Evolutionary conservation across 2,113 vertebrate genomes (phyloP).

Genomic region (Gallinago media): DNA sequence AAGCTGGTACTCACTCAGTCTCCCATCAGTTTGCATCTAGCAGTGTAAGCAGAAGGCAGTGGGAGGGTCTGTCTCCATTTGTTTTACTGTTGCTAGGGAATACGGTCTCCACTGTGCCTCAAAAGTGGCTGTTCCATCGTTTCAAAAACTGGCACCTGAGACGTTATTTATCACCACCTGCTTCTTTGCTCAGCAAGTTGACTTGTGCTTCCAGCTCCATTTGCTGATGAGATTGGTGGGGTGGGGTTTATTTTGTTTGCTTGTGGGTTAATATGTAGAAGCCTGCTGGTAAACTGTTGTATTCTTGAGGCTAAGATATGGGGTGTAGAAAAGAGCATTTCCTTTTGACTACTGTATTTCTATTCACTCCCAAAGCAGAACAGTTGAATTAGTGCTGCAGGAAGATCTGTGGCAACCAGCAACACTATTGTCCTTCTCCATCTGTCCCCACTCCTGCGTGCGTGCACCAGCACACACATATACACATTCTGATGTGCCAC

Average conservation of each 20-base stretch:
- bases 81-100: neutral
- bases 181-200: neutral
- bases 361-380: neutral
- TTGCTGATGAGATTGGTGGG: neutral
- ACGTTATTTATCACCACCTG: accelerated
- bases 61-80: neutral
- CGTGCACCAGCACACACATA: accelerated
- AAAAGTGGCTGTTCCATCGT: neutral
- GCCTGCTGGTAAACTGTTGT: neutral
- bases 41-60: neutral
- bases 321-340: neutral
- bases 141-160: neutral
- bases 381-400: neutral
- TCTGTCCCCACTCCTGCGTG: neutral
- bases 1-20: neutral
- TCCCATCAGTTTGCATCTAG: neutral
- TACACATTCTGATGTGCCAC: neutral
- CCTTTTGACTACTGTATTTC: neutral
- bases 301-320: accelerated
- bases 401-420: neutral
- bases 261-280: neutral
- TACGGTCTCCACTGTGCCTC: neutral
- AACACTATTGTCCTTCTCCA: neutral
- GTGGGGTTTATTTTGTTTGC: neutral
- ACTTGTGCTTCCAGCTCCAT: neutral